phyloP scores from a whole-genome alignment of 2,888 invertebrate species.

The Lepidochitona cinerea region DNA sequence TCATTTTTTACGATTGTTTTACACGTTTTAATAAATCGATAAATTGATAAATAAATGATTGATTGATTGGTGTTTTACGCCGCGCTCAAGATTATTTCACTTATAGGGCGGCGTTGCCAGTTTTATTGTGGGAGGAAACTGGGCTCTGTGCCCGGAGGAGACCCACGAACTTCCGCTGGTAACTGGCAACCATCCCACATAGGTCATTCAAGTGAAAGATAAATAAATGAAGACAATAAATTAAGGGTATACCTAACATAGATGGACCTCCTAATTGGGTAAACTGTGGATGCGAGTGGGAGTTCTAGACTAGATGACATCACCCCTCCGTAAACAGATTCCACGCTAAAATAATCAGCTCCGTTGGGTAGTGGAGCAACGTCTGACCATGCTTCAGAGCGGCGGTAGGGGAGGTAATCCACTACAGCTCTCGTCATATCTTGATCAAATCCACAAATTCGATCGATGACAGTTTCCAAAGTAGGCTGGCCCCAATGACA shows the following conservation, averaged over 20 bases:
- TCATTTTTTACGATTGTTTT: too few relatives aligned
- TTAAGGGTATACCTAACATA: neutral
- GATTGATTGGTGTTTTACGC: too few relatives aligned
- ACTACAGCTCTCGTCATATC: slow-evolving; percentile 21
- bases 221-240: too few relatives aligned
- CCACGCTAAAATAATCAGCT: neutral
- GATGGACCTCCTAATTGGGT: neutral
- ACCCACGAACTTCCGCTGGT: too few relatives aligned
- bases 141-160: too few relatives aligned
- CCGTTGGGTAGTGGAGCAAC: neutral
- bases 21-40: too few relatives aligned
- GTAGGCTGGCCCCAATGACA: slow-evolving; percentile 19
- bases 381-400: neutral
- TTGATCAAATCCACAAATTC: slow-evolving; percentile 28
- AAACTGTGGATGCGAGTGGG: neutral
- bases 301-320: neutral
- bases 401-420: slow-evolving; percentile 21
- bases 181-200: too few relatives aligned
- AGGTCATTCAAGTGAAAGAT: too few relatives aligned
- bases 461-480: neutral
- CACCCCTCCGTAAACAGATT: neutral
- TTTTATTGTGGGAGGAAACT: too few relatives aligned
- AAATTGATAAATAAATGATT: too few relatives aligned
- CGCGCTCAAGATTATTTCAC: too few relatives aligned
- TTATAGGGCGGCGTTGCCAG: too few relatives aligned